A percentile compares a stretch with the other conserved stretches of the same genome.
Conservation (phyloP, 2,888 invertebrate species). For the Metallyticus violacea region DNA sequence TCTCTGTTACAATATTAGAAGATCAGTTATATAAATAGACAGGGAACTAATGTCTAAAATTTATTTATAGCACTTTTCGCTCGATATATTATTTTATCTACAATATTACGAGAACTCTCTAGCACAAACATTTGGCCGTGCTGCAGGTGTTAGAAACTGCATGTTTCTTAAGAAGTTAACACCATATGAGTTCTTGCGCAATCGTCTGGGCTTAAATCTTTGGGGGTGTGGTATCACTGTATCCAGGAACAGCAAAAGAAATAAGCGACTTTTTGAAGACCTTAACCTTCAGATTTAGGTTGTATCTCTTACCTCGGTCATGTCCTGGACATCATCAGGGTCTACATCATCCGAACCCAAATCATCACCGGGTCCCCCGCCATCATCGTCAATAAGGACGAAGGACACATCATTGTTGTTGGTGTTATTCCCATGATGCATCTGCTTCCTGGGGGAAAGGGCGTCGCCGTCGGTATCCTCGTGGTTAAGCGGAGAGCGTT, state of each 20-base stretch:
- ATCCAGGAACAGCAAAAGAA: background rate
- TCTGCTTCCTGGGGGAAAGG: conserved; percentile 40
- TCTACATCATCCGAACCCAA: conserved; percentile 31
- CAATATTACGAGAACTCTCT: too few relatives aligned
- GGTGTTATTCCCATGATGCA: conserved; percentile 41
- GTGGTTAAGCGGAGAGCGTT: conserved; percentile 18
- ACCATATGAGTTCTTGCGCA: too few relatives aligned
- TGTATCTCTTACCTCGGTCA: conserved; percentile 32
- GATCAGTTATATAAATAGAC: too few relatives aligned
- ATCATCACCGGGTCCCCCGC: conserved; percentile 41
- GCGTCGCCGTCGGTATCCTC: conserved; percentile 44
- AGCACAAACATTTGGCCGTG: too few relatives aligned
- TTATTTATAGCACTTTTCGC: too few relatives aligned
- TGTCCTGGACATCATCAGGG: conserved; percentile 27
- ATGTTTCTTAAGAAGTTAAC: background rate
- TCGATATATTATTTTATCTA: too few relatives aligned
- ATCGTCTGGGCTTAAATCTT: background rate
- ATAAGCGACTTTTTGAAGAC: too few relatives aligned
- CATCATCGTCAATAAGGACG: conserved; percentile 48
- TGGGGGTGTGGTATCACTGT: background rate
- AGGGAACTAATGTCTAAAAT: too few relatives aligned
- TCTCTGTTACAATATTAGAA: too few relatives aligned
- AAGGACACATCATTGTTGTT: conserved; percentile 49
- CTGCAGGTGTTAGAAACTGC: background rate
- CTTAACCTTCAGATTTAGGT: too few relatives aligned